Base-by-base conservation (phyloP, 2,113 vertebrate species). In the Platycercus adscitus region DNA sequence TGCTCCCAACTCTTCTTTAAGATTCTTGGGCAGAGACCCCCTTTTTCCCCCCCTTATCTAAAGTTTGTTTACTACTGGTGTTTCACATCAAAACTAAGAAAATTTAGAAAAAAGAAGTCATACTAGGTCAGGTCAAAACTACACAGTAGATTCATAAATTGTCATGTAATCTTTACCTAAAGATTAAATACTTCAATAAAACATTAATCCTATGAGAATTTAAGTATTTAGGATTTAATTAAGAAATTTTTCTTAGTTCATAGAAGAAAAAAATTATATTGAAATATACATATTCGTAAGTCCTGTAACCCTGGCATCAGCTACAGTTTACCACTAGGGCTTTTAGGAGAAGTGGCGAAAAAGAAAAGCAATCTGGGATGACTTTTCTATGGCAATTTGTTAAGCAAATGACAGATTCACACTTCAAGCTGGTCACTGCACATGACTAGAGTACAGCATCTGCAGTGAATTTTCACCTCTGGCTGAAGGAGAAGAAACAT, bases 381-480 rank as follows among this genome's bases (percentile, higher is more conserved):
- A 41, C n/a, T 91, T 92, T 56, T 17, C 28, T 15, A 3, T 10
- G 15, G 43, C 58, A 86, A 94, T 78, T 70, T 50, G 41, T 80
- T 63, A 71, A 87, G 71, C 78, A 50, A 91, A 53, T 68, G 65
- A 72, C 77, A 65, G 81, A 87, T 91, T 81, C 73, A 35, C 77
- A 72, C 84, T 39, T 52, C 7, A 14, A 19, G 73, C 64, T 81
- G 80, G 73, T 71, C 61, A 21, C 83, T 16, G 18, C 39, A 31
- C 47, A 6, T 23, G 29, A 31, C 63, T 49, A 1, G 0, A 86
- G 56, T 12, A 1, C 66, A 77, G 87, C 84, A 92, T 64, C 89
- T 89, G 86, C 78, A 88, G 7, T 25, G 75, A 93, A 73, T 89
- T 85, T 94, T 64, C 92, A 85, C 79, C 90, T 93, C 92, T 83